Conservation (phyloP, 1,140 invertebrate genomes). For the Heliconius nattereri region DNA sequence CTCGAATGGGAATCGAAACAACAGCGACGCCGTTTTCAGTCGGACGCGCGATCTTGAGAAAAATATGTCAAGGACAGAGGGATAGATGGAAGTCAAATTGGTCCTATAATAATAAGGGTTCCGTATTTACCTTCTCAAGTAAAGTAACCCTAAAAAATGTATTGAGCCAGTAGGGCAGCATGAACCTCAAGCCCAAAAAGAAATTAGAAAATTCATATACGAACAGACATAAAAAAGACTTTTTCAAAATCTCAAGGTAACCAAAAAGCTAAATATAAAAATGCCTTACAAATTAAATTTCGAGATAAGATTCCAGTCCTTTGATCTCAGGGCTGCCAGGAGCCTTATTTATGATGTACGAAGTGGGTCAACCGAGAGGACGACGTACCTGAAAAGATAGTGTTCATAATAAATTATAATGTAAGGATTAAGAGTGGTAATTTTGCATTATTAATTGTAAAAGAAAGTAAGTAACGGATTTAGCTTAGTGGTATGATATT, state of each 20-base stretch:
- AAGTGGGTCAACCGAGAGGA: not conserved
- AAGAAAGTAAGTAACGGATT: not conserved
- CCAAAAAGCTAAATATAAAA: constrained; percentile 5
- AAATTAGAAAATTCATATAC: too few species aligned
- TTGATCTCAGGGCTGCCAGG: constrained; percentile 1
- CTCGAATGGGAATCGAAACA: too few species aligned
- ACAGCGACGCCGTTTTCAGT: too few species aligned
- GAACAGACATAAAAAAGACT: too few species aligned
- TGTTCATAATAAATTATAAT: not conserved
- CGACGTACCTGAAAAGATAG: not conserved
- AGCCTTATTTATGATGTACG: not conserved
- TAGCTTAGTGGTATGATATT: not conserved
- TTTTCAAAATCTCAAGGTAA: not conserved
- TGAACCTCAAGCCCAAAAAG: too few species aligned
- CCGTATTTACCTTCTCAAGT: too few species aligned
- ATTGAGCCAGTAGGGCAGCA: too few species aligned
- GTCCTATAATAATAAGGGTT: too few species aligned
- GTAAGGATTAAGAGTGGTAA: not conserved
- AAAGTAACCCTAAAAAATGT: too few species aligned
- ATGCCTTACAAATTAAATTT: not conserved
- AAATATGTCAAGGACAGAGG: too few species aligned
- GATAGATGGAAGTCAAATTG: too few species aligned
- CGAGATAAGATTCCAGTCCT: constrained; percentile 15
- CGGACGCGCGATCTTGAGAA: too few species aligned
- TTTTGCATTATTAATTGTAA: not conserved